Evolutionary conservation across 2,797 vertebrate species (phyloP), one percentile per base, ranked within the genome.

Genomic region (Schizopygopsis pylzovi): DNA sequence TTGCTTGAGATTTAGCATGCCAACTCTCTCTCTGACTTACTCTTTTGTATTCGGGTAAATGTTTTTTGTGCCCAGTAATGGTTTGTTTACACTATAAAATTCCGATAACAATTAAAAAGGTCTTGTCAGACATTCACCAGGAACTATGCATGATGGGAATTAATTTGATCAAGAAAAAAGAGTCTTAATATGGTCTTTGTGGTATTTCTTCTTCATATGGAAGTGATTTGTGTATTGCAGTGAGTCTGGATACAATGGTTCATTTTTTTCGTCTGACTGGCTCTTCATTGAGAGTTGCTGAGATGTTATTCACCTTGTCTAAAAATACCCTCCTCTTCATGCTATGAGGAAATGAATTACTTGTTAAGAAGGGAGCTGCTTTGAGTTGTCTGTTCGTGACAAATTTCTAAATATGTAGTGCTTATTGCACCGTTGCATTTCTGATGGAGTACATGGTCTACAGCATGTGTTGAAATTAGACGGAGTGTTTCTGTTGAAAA

Each of bases 271-370:
- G 3, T 65, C 54, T 25, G 73, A 43, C 54, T 39, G 63, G 80
- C 39, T 33, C 75, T 83, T 79, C n/a, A 63, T 71, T 89, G 43
- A 15, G 78, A 84, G 45, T 77, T 79, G 43, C 15, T 43, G 49
- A 33, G 25, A 65, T 85, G 87, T 88, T 90, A 76, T 86, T 90
- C 89, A 90, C 85, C 87, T 86, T 88, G 81, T 79, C 87, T 71
- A 84, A 83, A 79, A 86, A 88, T 71, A 73, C 81, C 79, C 67
- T 22, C 65, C 37, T 88, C 68, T 85, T 84, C 39, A 68, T 56
- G 81, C 43, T 70, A 79, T 85, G 49, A 84, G 83, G 85, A 90
- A 87, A 88, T 90, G 9, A 86, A 88, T 88, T 63, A 65, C 68
- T 86, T 76, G 65, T 84, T 87, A 43, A 79, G 83, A 87, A 77